Conservation (phyloP, 2,797 vertebrate genomes). For the Staurois parvus region DNA sequence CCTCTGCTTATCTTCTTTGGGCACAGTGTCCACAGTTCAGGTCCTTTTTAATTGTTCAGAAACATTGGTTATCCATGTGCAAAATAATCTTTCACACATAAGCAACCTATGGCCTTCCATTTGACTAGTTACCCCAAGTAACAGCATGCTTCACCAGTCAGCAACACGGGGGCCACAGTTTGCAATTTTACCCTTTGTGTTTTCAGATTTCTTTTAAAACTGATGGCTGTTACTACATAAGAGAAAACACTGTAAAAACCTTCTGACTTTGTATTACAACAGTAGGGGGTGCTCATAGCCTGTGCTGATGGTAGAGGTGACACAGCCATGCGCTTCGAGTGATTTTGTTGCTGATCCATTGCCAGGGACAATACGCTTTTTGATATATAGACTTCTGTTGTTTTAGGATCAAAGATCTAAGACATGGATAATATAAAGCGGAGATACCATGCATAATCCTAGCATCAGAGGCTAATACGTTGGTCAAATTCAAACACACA, state of each 20-base stretch:
- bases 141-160: too few species aligned
- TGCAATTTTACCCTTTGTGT: not conserved
- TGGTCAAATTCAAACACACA: not conserved
- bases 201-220: not conserved
- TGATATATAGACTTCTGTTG: not conserved
- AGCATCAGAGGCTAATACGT: slow-evolving; percentile 2
- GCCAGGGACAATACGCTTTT: slow-evolving; percentile 2
- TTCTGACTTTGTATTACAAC: not conserved
- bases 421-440: not conserved
- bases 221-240: not conserved
- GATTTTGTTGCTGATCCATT: not conserved
- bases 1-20: not conserved
- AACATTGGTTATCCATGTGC: too few species aligned
- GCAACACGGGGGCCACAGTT: not conserved
- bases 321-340: not conserved
- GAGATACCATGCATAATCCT: not conserved
- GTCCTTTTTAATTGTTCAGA: not conserved
- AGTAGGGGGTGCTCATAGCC: slow-evolving; percentile 47
- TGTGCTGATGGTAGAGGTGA: not conserved
- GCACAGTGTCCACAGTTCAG: not conserved
- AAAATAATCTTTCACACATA: not conserved
- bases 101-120: not conserved
- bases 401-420: not conserved
- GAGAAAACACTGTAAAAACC: not conserved
- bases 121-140: not conserved